phyloP scores from a whole-genome alignment of 2,797 vertebrate genomes.

The Nannoperca australis region DNA sequence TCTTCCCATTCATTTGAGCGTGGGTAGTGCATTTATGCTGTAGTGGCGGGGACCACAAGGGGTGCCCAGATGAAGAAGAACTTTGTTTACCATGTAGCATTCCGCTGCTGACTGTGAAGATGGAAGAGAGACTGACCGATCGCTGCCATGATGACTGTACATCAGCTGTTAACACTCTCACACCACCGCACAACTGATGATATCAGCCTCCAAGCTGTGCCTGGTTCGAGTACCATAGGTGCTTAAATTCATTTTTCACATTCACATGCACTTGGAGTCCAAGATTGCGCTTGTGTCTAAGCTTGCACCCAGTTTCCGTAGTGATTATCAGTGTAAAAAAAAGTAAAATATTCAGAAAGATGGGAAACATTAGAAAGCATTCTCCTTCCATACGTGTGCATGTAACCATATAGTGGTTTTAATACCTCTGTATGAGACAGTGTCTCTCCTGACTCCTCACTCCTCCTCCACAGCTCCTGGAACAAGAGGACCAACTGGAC shows the following conservation, averaged over 20 bases:
- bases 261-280: background rate
- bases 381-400: background rate
- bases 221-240: background rate
- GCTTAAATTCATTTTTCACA: background rate
- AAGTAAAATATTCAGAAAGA: background rate
- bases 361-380: background rate
- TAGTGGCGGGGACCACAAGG: too few relatives aligned
- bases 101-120: too few relatives aligned
- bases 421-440: slow-evolving; percentile 91
- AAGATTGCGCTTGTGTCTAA: background rate
- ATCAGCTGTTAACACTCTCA: too few relatives aligned
- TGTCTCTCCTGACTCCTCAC: slow-evolving; percentile 92
- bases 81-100: too few relatives aligned
- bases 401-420: background rate
- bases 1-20: too few relatives aligned
- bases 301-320: background rate
- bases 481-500: slow-evolving; percentile 94
- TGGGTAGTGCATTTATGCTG: too few relatives aligned
- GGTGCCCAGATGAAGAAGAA: too few relatives aligned
- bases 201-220: background rate
- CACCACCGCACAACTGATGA: background rate
- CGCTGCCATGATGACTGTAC: too few relatives aligned
- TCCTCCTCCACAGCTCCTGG: slow-evolving; percentile 91
- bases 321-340: background rate
- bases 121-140: too few relatives aligned